Conservation (phyloP, 2,888 invertebrate species). For the Platynereis dumerilii region DNA sequence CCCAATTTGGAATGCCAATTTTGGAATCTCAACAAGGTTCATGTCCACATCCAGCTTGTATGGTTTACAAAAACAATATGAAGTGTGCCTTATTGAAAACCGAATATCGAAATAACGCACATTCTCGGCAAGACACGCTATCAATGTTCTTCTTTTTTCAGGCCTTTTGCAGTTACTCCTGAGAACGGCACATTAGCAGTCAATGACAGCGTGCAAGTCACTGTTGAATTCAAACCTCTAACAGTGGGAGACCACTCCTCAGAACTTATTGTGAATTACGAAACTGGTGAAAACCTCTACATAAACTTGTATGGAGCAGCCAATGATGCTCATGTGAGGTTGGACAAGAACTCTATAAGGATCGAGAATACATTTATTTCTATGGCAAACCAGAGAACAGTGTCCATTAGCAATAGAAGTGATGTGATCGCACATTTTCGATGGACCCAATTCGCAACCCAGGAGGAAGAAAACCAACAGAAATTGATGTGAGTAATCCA, state of each 20-base stretch:
- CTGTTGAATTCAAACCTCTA: conserved; percentile 57
- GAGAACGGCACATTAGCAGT: conserved; percentile 56
- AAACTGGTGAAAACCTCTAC: conserved; percentile 49
- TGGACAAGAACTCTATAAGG: conserved; percentile 61
- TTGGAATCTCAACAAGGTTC: too few relatives aligned
- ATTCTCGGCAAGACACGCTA: too few relatives aligned
- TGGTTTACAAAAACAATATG: too few relatives aligned
- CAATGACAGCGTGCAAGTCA: conserved; percentile 61
- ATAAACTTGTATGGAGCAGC: conserved; percentile 59
- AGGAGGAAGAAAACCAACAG: conserved; percentile 58
- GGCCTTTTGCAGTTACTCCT: conserved; percentile 61
- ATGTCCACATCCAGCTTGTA: too few relatives aligned
- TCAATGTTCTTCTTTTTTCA: too few relatives aligned
- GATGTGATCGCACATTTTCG: conserved; percentile 61
- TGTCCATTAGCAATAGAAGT: conserved; percentile 59
- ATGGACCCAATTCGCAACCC: conserved; percentile 61
- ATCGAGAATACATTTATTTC: conserved; percentile 63
- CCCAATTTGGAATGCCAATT: too few relatives aligned
- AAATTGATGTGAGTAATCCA: conserved; percentile 12
- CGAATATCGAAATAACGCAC: too few relatives aligned
- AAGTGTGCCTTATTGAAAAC: too few relatives aligned
- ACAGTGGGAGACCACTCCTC: conserved; percentile 53
- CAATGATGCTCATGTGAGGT: conserved; percentile 59
- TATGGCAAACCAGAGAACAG: conserved; percentile 61
- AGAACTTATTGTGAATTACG: conserved; percentile 57